Base-by-base conservation (phyloP, 35 echinoderm and acorn worm species). In the Anneissia japonica region DNA sequence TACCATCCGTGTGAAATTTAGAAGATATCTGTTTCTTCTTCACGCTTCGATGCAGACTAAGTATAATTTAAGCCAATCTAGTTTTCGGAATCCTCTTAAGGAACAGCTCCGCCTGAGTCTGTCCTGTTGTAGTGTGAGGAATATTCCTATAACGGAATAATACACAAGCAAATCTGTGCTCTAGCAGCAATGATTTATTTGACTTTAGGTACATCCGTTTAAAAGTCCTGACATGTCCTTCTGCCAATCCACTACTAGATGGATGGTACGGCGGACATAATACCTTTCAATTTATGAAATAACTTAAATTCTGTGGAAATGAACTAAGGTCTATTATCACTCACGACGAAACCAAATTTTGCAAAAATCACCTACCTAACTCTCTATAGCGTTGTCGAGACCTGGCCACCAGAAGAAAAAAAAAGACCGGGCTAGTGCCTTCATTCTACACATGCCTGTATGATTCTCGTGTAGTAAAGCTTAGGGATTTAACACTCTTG, bases 331-430 rank as follows among this genome's bases (percentile, higher is more conserved):
- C 82, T 56, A 73, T 84, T 72, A 19, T 84, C 82, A 2, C 30
- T 72, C 30, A 84, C 82, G 23, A 84, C 55, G 12, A 0, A 19
- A 32, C 35, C 46, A 32, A 56, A 56, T 56, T 4, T 32, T n/a
- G 0, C 13, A 12, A 76, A 79, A 92, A 4, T 29, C 36, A 75
- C 64, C 31, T 12, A 88, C 90, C 14, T n/a, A 82, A 4, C 78
- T 10, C 37, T 92, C 90, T 6, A 92, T 46, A 0, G 82, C 0
- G 4, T 87, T 32, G 56, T 87, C 90, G 6, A 91, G 78, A 0
- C 46, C 36, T 31, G 84, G 90, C 90, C 90, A 92, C 84, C 84
- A 91, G n/a, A n/a, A n/a, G n/a, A n/a, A n/a, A 28, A 90, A 26
- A 31, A 64, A 86, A 43, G 72, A 77, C 14, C 64, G 37, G 5